Percentiles rank a stretch among this genome's conserved stretches.
These are phyloP conservation scores for Ormia ochracea DNA, from an alignment of 2,888 invertebrate genomes.

Conservation along the genomic window DNA sequence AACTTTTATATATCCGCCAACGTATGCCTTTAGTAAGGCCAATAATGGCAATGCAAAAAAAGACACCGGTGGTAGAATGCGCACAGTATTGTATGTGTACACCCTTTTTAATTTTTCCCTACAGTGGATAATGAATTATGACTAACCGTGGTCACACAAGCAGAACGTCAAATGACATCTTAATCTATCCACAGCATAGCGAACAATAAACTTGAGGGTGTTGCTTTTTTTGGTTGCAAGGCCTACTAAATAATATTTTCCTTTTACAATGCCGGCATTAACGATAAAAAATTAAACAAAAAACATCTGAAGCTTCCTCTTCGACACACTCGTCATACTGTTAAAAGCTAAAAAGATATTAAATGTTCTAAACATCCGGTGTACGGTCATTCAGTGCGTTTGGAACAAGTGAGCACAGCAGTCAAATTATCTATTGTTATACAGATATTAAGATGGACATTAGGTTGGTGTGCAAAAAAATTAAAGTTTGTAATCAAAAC, in stretches of 20 bases:
- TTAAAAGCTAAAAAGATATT: conserved; percentile 16
- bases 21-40: background rate
- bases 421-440: conserved; percentile 22
- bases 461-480: background rate
- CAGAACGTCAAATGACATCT: conserved; percentile 54
- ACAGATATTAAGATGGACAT: conserved; percentile 53
- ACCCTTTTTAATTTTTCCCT: background rate
- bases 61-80: conserved; percentile 1
- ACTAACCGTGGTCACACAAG: conserved; percentile 40
- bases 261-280: background rate
- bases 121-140: conserved; percentile 46
- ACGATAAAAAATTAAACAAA: conserved; percentile 18
- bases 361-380: conserved; percentile 61
- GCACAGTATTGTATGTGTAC: background rate
- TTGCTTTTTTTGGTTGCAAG: background rate
- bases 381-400: conserved; percentile 28
- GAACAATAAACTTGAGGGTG: conserved; percentile 9
- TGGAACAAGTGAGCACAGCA: background rate
- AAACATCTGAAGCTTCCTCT: conserved; percentile 38
- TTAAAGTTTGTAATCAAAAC: background rate
- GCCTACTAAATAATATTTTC: conserved; percentile 40
- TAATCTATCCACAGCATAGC: conserved; percentile 39
- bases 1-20: conserved; percentile 21
- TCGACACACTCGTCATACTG: conserved; percentile 14
- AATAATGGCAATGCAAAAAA: no score